Conservation (phyloP, 2,888 invertebrate species). For the Drosophila lutescens region DNA sequence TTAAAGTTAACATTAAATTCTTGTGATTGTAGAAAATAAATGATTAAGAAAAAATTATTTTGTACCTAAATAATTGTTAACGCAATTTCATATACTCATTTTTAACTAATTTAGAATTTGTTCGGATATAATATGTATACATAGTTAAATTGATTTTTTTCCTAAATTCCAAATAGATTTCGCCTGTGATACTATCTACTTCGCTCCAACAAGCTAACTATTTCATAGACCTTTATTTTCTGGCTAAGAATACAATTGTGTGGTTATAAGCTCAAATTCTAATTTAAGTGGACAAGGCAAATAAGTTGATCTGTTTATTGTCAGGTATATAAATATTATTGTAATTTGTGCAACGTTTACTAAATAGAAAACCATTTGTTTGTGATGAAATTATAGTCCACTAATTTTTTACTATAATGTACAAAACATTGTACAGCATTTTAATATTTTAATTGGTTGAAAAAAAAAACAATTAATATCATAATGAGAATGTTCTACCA, state of each 20-base stretch:
- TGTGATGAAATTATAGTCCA: no score
- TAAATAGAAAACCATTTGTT: no score
- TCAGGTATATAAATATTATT: neutral
- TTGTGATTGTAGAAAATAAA: constrained; percentile 12
- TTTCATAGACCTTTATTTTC: neutral
- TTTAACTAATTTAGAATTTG: constrained; percentile 15
- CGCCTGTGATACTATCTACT: constrained; percentile 16
- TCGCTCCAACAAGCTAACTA: constrained; percentile 14
- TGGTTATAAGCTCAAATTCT: constrained; percentile 4
- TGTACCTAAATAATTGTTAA: constrained; percentile 7
- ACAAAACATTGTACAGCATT: no score
- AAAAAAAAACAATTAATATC: neutral
- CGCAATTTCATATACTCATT: neutral
- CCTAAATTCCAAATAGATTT: neutral
- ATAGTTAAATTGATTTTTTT: constrained; percentile 9
- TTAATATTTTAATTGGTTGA: no score
- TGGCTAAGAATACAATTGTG: neutral
- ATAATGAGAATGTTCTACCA: no score
- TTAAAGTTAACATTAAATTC: constrained; percentile 8
- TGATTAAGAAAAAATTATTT: neutral
- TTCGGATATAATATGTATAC: constrained; percentile 5
- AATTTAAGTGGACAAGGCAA: neutral
- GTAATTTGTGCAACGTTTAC: no score
- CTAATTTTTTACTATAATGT: no score
- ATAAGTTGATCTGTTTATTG: neutral